phyloP scores from a whole-genome alignment of 2,113 vertebrate genomes.

The Pelobates fuscus region DNA sequence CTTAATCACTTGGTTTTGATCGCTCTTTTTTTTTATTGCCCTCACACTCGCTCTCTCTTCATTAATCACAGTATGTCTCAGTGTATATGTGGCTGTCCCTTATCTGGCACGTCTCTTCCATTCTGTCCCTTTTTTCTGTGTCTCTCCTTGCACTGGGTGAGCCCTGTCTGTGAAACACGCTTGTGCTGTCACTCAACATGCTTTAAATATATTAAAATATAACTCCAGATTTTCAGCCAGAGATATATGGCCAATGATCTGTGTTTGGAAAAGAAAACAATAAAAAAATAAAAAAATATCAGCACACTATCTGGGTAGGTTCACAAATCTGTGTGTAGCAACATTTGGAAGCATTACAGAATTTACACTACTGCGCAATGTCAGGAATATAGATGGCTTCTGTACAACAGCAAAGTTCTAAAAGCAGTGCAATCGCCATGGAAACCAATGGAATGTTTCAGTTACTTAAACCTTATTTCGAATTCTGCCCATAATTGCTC shows the following conservation, averaged over 20 bases:
- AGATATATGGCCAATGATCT: not conserved
- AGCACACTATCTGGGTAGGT: too few species aligned
- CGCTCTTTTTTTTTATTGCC: not conserved
- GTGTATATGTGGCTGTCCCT: slow-evolving; percentile 17
- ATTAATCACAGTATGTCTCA: slow-evolving; percentile 9
- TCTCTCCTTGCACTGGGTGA: slow-evolving; percentile 13
- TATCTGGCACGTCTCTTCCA: slow-evolving; percentile 29
- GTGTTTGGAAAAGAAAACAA: not conserved
- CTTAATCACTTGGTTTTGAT: not conserved
- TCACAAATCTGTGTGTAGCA: too few species aligned
- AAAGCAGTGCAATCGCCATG: too few species aligned
- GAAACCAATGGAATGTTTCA: too few species aligned
- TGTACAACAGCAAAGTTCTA: too few species aligned
- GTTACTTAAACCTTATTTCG: too few species aligned
- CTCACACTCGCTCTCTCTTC: slow-evolving; percentile 7
- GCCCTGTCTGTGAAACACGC: slow-evolving; percentile 34
- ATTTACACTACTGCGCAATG: too few species aligned
- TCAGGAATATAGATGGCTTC: too few species aligned
- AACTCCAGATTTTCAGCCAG: slow-evolving; percentile 33
- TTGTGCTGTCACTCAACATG: slow-evolving; percentile 43
- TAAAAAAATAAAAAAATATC: too few species aligned
- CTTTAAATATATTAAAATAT: slow-evolving; percentile 50
- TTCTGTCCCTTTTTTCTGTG: slow-evolving; percentile 23
- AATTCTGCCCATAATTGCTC: too few species aligned
- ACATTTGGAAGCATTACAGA: too few species aligned